Conservation (phyloP, 2,888 invertebrate genomes). For the Troilus luridus region DNA sequence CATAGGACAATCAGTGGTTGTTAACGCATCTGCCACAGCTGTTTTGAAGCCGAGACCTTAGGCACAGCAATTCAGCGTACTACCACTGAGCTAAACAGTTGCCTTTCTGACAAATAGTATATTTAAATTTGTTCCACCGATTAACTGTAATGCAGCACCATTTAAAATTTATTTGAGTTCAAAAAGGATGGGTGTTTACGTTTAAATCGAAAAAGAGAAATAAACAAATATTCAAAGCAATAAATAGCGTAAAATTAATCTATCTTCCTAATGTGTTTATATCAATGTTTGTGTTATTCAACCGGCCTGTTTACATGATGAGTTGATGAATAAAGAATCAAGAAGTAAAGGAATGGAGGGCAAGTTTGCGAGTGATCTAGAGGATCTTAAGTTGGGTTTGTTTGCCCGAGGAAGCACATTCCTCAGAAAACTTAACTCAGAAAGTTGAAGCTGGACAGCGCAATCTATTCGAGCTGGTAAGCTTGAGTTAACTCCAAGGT, state of each 20-base stretch:
- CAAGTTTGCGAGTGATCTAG: constrained; percentile 14
- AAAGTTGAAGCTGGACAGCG: constrained; percentile 33
- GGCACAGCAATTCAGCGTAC: no score
- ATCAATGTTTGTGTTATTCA: background rate
- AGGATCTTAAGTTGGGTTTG: constrained; percentile 46
- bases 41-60: no score
- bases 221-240: background rate
- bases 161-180: no score
- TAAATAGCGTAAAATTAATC: background rate
- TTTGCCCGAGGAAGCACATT: constrained; percentile 22
- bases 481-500: constrained; percentile 26
- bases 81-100: no score
- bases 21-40: no score
- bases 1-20: no score
- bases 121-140: no score
- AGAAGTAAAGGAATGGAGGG: background rate
- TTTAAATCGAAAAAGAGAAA: background rate
- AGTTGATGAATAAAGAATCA: constrained; percentile 35
- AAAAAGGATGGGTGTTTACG: no score
- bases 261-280: background rate
- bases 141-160: no score
- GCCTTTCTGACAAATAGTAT: no score
- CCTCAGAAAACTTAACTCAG: constrained; percentile 38
- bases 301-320: background rate
- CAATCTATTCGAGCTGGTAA: constrained; percentile 30